These are phyloP conservation scores for Limonius californicus DNA, from an alignment of 1,140 invertebrate genomes.

Conservation along the genomic window DNA sequence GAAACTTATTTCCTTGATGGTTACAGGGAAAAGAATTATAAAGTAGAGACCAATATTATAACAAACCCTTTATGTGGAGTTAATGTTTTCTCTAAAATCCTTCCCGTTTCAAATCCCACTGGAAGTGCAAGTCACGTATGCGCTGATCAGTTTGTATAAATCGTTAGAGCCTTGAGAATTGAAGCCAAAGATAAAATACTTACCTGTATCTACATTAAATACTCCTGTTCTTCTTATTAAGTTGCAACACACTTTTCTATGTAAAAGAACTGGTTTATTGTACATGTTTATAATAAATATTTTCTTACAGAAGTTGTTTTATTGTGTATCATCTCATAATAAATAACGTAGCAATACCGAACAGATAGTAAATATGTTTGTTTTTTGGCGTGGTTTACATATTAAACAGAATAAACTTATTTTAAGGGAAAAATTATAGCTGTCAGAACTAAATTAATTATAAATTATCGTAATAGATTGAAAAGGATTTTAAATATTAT, in stretches of 20 bases:
- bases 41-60: conserved; percentile 39
- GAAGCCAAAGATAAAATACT: conserved; percentile 5
- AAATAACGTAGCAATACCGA: too few relatives aligned
- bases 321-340: too few relatives aligned
- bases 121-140: neutral
- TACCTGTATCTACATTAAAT: neutral
- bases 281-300: conserved; percentile 14
- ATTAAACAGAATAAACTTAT: too few relatives aligned
- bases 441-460: too few relatives aligned
- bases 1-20: conserved; percentile 85
- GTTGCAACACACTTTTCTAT: neutral
- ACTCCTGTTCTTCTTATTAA: neutral
- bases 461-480: too few relatives aligned
- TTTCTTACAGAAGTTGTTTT: neutral
- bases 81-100: neutral
- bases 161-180: neutral
- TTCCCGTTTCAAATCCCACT: neutral
- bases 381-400: too few relatives aligned
- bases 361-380: too few relatives aligned
- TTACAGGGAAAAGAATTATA: conserved; percentile 28
- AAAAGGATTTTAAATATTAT: too few relatives aligned
- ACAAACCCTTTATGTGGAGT: conserved; percentile 35
- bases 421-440: too few relatives aligned
- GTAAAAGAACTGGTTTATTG: neutral
- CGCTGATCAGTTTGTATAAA: neutral